These are phyloP conservation scores for Syritta pipiens DNA, from an alignment of 2,888 invertebrate species.

Conservation along the genomic window DNA sequence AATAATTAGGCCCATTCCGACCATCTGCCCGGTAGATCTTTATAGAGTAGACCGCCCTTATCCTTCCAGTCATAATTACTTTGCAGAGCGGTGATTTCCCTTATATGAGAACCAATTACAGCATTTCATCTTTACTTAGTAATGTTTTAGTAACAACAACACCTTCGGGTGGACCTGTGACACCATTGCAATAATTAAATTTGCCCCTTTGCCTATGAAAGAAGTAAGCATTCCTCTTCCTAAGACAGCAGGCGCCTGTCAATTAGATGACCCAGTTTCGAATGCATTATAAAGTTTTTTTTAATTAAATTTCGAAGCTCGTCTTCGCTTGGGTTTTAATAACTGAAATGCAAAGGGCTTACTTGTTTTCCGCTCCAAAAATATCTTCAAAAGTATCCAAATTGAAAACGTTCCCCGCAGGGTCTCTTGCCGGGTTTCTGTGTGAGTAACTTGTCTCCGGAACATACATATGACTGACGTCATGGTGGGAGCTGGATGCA, in stretches of 20 bases:
- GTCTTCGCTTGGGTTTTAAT: slow-evolving; percentile 18
- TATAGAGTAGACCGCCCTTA: too few species aligned
- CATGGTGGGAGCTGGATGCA: too few species aligned
- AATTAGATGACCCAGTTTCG: slow-evolving; percentile 63
- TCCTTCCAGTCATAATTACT: too few species aligned
- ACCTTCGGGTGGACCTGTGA: not conserved
- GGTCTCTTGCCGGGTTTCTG: too few species aligned
- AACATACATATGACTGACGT: too few species aligned
- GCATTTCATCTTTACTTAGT: not conserved
- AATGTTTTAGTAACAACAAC: slow-evolving; percentile 1
- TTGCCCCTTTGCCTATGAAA: slow-evolving; percentile 4
- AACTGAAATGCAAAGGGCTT: not conserved
- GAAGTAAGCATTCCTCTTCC: not conserved
- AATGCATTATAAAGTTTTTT: slow-evolving; percentile 63
- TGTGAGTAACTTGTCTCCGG: too few species aligned
- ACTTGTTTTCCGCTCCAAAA: not conserved
- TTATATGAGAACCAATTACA: too few species aligned
- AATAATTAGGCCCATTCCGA: too few species aligned
- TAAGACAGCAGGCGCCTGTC: slow-evolving; percentile 31
- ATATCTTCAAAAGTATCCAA: not conserved
- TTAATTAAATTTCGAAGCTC: slow-evolving; percentile 60
- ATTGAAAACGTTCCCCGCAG: not conserved
- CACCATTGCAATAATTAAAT: slow-evolving; percentile 52
- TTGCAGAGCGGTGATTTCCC: too few species aligned
- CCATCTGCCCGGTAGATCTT: too few species aligned